Percentiles rank a stretch among this genome's conserved stretches.
These are phyloP conservation scores for Acleris emargana DNA, from an alignment of 2,888 invertebrate genomes.

Conservation along the genomic window DNA sequence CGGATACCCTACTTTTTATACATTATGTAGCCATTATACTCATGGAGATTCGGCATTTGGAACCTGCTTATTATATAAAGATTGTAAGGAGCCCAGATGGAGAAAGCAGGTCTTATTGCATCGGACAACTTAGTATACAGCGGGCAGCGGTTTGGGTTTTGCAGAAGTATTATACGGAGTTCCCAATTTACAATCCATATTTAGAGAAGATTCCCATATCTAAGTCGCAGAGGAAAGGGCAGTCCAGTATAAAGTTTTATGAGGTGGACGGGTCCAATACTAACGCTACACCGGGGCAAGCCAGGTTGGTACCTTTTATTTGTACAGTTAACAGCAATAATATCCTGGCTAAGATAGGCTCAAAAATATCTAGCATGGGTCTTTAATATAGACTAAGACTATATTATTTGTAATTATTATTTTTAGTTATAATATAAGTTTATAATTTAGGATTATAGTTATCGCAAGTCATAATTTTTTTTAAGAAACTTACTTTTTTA, in stretches of 20 bases:
- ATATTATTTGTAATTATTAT: no score
- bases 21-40: conserved; percentile 97
- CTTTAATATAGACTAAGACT: no score
- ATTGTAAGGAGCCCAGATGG: conserved; percentile 98
- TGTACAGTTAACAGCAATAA: not conserved
- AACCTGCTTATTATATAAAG: conserved; percentile 94
- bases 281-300: conserved; percentile 88
- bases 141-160: conserved; percentile 97
- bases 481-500: no score
- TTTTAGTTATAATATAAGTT: no score
- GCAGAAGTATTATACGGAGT: conserved; percentile 97
- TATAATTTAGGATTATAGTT: no score
- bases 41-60: conserved; percentile 95
- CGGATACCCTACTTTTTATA: conserved; percentile 96
- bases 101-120: conserved; percentile 92
- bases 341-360: no score
- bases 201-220: conserved; percentile 95
- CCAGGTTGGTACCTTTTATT: conserved; percentile 64
- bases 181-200: conserved; percentile 98
- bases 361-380: no score
- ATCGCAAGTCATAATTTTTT: no score
- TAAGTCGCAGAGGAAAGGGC: conserved; percentile 90
- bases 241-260: conserved; percentile 97
- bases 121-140: conserved; percentile 96
- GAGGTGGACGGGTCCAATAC: conserved; percentile 95